Evolutionary conservation across 2,797 vertebrate genomes (phyloP).

Genomic region (Hirundo rustica): DNA sequence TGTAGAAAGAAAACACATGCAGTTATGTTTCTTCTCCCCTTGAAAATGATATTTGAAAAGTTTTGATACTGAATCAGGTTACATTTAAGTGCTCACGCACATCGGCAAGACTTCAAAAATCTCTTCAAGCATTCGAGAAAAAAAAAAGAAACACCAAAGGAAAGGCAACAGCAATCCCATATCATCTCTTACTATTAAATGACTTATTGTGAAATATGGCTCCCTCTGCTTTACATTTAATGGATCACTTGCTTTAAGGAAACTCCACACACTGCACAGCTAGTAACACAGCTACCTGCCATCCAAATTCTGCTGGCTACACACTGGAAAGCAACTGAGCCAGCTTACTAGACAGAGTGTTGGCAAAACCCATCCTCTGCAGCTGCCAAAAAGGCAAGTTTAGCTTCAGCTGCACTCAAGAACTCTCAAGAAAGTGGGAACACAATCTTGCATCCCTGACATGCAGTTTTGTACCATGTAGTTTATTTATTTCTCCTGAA

Average conservation of each 20-base stretch:
- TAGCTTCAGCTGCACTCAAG: not conserved
- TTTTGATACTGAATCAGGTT: not conserved
- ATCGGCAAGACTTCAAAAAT: slow-evolving; percentile 9
- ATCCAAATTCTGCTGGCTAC: not conserved
- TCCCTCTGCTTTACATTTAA: not conserved
- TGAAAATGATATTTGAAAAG: not conserved
- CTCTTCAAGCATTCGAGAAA: slow-evolving; percentile 26
- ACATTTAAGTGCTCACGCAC: slow-evolving; percentile 3
- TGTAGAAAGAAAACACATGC: slow-evolving; percentile 72
- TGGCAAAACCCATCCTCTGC: not conserved
- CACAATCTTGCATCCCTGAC: not conserved
- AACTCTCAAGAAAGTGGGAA: not conserved
- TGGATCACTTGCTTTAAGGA: not conserved
- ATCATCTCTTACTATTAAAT: not conserved
- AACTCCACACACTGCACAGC: not conserved
- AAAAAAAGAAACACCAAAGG: not conserved
- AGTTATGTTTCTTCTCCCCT: slow-evolving; percentile 24
- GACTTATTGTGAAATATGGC: not conserved
- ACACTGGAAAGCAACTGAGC: not conserved
- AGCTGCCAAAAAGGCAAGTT: slow-evolving; percentile 15
- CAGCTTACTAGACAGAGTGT: slow-evolving; percentile 6
- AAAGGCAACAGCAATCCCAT: slow-evolving; percentile 45
- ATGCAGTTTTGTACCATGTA: not conserved
- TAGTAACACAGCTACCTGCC: not conserved
- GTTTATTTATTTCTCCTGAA: slow-evolving; percentile 11